These are phyloP conservation scores for Zele albiditarsus DNA, from an alignment of 2,888 invertebrate species.

Conservation along the genomic window DNA sequence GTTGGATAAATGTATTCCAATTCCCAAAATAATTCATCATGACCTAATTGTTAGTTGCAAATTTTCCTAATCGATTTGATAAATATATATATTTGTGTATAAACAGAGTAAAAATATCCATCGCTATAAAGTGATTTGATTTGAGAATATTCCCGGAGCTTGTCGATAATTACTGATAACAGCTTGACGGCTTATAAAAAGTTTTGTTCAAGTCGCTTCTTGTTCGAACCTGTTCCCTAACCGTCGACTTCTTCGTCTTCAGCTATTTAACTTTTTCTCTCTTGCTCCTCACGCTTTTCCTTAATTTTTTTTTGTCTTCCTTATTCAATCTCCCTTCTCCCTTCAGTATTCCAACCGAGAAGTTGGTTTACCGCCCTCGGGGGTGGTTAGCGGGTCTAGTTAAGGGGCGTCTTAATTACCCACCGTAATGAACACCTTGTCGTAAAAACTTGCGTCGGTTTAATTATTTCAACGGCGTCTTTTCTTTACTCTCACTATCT, in stretches of 20 bases:
- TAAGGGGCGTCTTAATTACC: conserved; percentile 73
- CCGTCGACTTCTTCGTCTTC: conserved; percentile 37
- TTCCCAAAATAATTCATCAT: too few species aligned
- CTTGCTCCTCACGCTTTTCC: conserved; percentile 37
- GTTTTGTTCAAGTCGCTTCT: conserved; percentile 45
- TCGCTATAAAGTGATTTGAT: background rate
- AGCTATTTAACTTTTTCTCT: conserved; percentile 43
- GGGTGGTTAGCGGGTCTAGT: conserved; percentile 71
- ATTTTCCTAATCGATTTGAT: conserved; percentile 50
- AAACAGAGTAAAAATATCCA: background rate
- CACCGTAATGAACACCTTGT: conserved; percentile 73
- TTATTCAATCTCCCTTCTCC: conserved; percentile 39
- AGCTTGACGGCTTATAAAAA: conserved; percentile 67
- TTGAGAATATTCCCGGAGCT: background rate
- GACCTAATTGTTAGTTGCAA: conserved; percentile 34
- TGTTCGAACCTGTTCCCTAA: conserved; percentile 17
- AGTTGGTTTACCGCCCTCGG: conserved; percentile 72
- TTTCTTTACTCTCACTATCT: conserved; percentile 42
- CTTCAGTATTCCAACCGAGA: conserved; percentile 61
- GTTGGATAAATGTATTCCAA: too few species aligned
- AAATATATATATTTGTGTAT: background rate
- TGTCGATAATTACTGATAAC: conserved; percentile 69
- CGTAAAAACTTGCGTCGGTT: conserved; percentile 72
- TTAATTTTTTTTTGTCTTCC: conserved; percentile 42
- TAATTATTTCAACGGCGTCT: conserved; percentile 69